Conservation (phyloP, 2,113 vertebrate species). For the Cephalopholis sonnerati region DNA sequence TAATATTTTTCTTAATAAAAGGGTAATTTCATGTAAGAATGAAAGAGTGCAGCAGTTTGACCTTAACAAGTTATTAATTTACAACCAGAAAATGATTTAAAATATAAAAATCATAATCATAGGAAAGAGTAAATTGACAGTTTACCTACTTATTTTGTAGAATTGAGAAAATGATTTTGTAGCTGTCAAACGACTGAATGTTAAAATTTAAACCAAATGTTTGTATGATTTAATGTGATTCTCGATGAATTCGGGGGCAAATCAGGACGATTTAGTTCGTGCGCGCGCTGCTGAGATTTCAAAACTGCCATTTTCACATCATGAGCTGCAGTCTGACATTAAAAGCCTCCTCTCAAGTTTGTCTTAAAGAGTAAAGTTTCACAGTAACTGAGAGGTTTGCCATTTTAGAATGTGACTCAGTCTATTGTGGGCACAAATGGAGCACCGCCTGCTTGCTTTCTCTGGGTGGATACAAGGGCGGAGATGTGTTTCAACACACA, state of each 20-base stretch:
- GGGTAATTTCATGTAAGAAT: conserved; percentile 27
- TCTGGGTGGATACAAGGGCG: conserved; percentile 77
- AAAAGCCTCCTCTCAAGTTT: neutral
- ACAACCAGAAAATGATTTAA: neutral
- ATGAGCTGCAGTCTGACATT: conserved; percentile 1
- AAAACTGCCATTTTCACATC: neutral
- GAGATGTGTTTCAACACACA: conserved; percentile 78
- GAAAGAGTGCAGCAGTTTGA: neutral
- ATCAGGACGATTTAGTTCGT: no score
- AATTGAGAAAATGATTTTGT: neutral
- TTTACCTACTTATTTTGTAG: neutral
- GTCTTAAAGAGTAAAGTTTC: conserved; percentile 25
- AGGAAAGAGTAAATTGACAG: neutral
- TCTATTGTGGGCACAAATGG: conserved; percentile 65
- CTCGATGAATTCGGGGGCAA: neutral
- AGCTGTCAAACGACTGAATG: neutral
- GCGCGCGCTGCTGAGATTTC: neutral
- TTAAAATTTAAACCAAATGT: neutral
- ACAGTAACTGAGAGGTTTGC: conserved; percentile 54
- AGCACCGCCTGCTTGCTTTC: conserved; percentile 59
- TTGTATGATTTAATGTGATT: neutral
- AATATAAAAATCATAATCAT: neutral
- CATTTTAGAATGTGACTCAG: conserved; percentile 76
- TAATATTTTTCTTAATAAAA: neutral
- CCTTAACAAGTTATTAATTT: neutral